phyloP scores from a whole-genome alignment of 2,797 vertebrate species.

The Falco rusticolus region DNA sequence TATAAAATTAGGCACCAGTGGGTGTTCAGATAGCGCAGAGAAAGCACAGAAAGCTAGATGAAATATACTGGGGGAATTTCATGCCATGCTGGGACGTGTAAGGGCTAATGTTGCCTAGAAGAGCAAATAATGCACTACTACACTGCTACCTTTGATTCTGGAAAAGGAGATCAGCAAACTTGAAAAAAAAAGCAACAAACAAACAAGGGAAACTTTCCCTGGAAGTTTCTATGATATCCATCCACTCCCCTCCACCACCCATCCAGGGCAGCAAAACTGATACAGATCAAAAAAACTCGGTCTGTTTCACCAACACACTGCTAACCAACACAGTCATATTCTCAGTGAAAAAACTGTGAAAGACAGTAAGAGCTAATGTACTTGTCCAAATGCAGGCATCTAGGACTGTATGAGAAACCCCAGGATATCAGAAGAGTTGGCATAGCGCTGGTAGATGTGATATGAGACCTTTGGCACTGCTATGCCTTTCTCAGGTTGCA shows the following conservation, averaged over 20 bases:
- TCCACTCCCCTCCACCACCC: background rate
- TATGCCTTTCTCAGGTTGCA: rapidly evolving
- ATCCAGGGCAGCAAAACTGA: background rate
- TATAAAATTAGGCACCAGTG: background rate
- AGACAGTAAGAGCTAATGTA: background rate
- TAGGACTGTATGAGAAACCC: background rate
- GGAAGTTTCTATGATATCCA: background rate
- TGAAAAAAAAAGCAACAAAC: background rate
- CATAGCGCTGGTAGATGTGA: background rate
- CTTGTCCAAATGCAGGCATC: background rate
- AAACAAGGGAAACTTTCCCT: background rate
- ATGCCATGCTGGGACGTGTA: rapidly evolving
- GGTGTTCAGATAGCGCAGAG: background rate
- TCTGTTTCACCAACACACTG: background rate
- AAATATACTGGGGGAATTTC: background rate
- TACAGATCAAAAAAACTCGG: background rate
- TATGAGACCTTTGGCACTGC: background rate
- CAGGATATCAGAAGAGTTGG: background rate
- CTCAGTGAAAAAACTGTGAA: background rate
- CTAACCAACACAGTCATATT: background rate
- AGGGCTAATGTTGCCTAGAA: background rate
- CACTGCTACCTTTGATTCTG: background rate
- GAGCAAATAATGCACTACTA: background rate
- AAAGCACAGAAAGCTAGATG: background rate
- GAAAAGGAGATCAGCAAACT: background rate